Percentiles rank a stretch among this genome's conserved stretches.
Conservation (phyloP, 2,113 vertebrate species). For the Chrysemys picta region DNA sequence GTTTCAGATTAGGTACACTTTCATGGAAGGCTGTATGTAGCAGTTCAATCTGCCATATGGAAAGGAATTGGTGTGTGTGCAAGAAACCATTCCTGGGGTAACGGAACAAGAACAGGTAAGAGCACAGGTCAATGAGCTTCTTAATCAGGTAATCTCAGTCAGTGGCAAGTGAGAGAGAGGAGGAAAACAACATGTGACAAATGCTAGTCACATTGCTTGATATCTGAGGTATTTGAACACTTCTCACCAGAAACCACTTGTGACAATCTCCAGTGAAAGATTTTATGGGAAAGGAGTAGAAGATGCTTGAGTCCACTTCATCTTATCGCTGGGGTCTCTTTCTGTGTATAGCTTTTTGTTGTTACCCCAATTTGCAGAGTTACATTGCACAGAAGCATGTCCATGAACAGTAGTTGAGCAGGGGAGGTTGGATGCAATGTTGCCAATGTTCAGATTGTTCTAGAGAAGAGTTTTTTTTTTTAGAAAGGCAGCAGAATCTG, state of each 20-base stretch:
- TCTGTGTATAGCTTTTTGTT: background rate
- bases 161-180: background rate
- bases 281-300: background rate
- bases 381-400: background rate
- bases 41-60: background rate
- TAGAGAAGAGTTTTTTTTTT: accelerated
- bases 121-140: background rate
- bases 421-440: accelerated
- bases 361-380: background rate
- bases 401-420: background rate
- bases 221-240: background rate
- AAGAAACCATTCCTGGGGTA: background rate
- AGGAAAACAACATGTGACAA: background rate
- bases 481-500: background rate
- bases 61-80: background rate
- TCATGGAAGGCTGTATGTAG: background rate
- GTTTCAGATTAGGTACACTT: background rate
- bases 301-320: background rate
- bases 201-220: background rate
- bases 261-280: background rate
- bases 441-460: background rate
- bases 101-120: background rate
- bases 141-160: background rate
- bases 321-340: background rate
- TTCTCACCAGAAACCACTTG: background rate